Evolutionary conservation across 2,888 invertebrate genomes (phyloP), one percentile per base, ranked within the genome.

Genomic region (Carterocephalus palaemon): DNA sequence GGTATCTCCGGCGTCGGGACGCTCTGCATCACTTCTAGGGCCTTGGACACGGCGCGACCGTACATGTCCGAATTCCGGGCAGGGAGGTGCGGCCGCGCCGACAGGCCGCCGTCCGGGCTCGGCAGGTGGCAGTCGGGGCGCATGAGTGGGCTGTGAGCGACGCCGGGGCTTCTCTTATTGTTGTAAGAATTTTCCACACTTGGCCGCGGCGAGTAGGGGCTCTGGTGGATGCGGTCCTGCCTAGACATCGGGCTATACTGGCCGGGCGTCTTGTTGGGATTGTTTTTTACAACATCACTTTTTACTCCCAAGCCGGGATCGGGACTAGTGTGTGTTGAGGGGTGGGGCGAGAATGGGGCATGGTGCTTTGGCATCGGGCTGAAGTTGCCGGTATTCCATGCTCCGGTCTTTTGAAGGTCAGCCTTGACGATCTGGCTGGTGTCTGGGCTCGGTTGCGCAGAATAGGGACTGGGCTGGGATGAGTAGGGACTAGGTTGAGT

Each of bases 291-390:
- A 12, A 54, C 60, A 26, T 85, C 85, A 22, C 60, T 64, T 49
- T 84, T 85, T 20, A 77, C 64, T 2, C 75, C 74, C 2, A 76
- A 51, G 6, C 81, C 81, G 3, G 81, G 70, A 43, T 85, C 87
- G 13, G 87, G 86, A 47, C 86, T 85, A 3, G 79, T 62, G 59
- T 84, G 86, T 1, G 83, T 79, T 17, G 85, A 74, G 4, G 84
- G 79, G 48, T 75, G 86, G 1, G 87, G 84, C 0, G 87, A 86
- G 55, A 79, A 86, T 2, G 84, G 80, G 3, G 80, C 71, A 42
- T 81, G 82, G 36, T 86, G 84, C 63, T 87, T 87, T 8, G 84
- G 76, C 78, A 86, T 80, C 1, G 87, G 85, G 52, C 86, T 87
- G 39, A 67, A 86, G 54, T 69, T 78, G n/a, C 82, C 87, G 0